These are phyloP conservation scores for Campoplex nolae DNA, from an alignment of 2,888 invertebrate species.

Conservation along the genomic window DNA sequence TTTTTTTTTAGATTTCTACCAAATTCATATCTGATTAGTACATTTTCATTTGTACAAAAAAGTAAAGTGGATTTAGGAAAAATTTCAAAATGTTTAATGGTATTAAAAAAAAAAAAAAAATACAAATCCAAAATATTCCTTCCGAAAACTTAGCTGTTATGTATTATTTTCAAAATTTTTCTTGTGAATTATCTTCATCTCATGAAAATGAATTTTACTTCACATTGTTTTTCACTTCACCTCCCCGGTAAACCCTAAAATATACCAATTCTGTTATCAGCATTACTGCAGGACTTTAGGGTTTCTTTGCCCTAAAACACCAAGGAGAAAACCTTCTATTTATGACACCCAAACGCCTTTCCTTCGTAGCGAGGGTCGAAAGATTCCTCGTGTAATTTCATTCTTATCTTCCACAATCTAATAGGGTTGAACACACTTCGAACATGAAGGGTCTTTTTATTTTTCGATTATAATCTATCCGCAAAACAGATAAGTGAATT, in stretches of 20 bases:
- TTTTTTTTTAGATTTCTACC: no score
- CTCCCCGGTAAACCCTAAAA: background rate
- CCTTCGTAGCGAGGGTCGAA: slow-evolving; percentile 18
- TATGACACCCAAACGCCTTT: slow-evolving; percentile 1
- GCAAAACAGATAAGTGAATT: background rate
- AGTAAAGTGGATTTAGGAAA: background rate
- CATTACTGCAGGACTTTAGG: slow-evolving; percentile 23
- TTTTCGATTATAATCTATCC: background rate
- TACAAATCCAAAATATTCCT: background rate
- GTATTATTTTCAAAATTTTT: background rate
- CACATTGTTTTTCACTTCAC: background rate
- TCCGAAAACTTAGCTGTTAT: background rate
- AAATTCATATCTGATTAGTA: background rate
- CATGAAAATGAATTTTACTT: background rate
- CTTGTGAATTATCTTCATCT: background rate
- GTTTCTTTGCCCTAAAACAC: slow-evolving; percentile 2
- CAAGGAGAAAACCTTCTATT: slow-evolving; percentile 20
- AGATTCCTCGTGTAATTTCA: slow-evolving; percentile 7
- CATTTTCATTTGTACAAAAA: background rate
- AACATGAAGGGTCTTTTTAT: background rate
- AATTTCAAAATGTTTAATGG: background rate
- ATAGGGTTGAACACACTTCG: background rate
- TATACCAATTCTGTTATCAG: slow-evolving; percentile 31
- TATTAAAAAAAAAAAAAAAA: background rate
- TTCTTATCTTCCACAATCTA: slow-evolving; percentile 10